A percentile compares a stretch with the other conserved stretches of the same genome.
Evolutionary conservation across 1,140 invertebrate species (phyloP).

Genomic region (Trichonephila inaurata): DNA sequence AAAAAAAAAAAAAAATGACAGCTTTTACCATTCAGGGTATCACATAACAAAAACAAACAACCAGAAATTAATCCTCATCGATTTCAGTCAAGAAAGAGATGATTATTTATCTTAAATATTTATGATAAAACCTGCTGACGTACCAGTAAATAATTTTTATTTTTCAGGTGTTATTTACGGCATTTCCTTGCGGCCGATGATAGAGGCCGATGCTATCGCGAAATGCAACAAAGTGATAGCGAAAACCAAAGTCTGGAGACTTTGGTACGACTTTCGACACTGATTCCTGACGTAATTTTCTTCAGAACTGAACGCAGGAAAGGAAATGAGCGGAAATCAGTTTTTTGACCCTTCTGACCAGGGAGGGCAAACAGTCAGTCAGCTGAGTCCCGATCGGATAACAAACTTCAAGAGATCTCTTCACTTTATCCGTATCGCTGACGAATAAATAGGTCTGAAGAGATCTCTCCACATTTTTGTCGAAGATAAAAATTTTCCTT

Average conservation of each 20-base stretch:
- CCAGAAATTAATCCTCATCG: too few species aligned
- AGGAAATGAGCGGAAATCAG: not conserved
- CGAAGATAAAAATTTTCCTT: not conserved
- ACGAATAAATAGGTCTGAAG: not conserved
- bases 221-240: not conserved
- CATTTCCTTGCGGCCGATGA: not conserved
- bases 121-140: too few species aligned
- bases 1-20: too few species aligned
- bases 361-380: not conserved
- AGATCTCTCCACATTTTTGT: not conserved
- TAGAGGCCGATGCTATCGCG: not conserved
- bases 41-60: too few species aligned
- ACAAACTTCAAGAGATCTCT: constrained; percentile 20
- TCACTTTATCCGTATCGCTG: not conserved
- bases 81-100: too few species aligned
- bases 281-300: too few species aligned
- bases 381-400: not conserved
- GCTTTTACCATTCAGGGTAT: too few species aligned
- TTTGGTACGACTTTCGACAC: not conserved
- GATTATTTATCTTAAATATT: too few species aligned
- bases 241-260: not conserved
- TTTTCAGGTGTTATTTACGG: not conserved
- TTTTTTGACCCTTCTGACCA: constrained; percentile 11
- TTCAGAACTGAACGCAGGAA: too few species aligned
- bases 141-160: too few species aligned